Percentiles rank a stretch among this genome's conserved stretches.
Conservation (phyloP, 1,140 invertebrate genomes). For the Drosophila trapezifrons region DNA sequence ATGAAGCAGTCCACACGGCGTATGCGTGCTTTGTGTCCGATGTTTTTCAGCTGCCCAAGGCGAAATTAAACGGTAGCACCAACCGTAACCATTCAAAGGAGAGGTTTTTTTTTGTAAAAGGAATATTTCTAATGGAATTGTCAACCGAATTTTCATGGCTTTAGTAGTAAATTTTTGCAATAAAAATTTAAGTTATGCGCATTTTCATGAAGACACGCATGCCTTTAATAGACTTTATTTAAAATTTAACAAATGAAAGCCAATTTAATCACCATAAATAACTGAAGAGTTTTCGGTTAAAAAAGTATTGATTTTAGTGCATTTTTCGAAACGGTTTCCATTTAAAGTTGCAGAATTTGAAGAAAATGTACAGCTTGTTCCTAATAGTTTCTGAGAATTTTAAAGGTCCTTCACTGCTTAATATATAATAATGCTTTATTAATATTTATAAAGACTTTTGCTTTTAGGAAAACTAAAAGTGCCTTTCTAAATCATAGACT, state of each 20-base stretch:
- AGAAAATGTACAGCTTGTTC: no score
- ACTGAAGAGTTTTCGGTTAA: not conserved
- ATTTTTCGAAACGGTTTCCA: not conserved
- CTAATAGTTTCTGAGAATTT: no score
- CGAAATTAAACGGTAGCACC: not conserved
- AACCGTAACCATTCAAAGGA: not conserved
- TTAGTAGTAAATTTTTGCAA: not conserved
- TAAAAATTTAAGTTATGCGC: not conserved
- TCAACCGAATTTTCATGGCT: not conserved
- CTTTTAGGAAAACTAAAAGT: no score
- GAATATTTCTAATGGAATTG: slow-evolving; percentile 5
- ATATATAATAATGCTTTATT: no score
- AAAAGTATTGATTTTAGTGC: not conserved
- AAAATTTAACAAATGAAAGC: not conserved
- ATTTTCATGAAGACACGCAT: not conserved
- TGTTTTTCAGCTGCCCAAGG: not conserved
- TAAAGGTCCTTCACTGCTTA: no score
- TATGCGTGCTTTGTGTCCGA: slow-evolving; percentile 11
- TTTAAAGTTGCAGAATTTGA: not conserved
- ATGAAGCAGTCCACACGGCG: slow-evolving; percentile 11
- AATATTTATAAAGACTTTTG: no score
- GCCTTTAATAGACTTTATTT: not conserved
- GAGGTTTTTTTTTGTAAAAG: not conserved
- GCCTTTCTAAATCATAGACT: not conserved
- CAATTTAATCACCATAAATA: not conserved